Evolutionary conservation across 2,888 invertebrate species (phyloP), one percentile per base, ranked within the genome.

Genomic region (Pegoplata infirma): DNA sequence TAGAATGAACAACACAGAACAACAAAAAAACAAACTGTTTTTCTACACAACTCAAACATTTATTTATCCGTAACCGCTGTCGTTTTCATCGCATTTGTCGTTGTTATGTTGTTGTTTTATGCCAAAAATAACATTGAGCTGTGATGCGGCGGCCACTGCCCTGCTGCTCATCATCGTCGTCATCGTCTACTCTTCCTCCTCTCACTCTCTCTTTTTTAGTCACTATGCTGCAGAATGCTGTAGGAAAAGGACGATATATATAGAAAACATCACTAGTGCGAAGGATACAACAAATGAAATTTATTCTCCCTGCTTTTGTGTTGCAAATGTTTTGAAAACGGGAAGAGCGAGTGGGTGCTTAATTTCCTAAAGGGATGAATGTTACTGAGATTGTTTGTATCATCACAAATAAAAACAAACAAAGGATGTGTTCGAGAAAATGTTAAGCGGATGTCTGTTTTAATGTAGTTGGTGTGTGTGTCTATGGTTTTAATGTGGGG

Each of bases 11-110:
- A n/a, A n/a, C n/a, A n/a, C n/a, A 64, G n/a, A 59, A 73, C 19
- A 55, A 66, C 63, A 68, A 76, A 68, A 76, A 80, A 79, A 80
- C 74, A 72, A 79, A 79, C 49, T 79, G 79, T 79, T 79, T 79
- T 89, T 88, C 88, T 88, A 88, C 87, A 88, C 88, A 89, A 89
- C 88, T 89, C 87, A 89, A 89, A 89, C 88, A 89, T 89, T 89
- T 89, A 88, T 89, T 89, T 89, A 89, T 88, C 79, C 79, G 79
- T 79, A 89, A 89, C 89, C 89, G 86, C 89, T 87, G 89, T 84
- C 85, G 87, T 84, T 84, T 86, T 85, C 85, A 86, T 87, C 85
- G 79, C 79, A 79, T 79, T 79, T 81, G 75, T 67, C 80, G 76
- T 73, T 81, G 81, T 19, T 76, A 74, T 81, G 77, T 82, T 84